Evolutionary conservation across 2,797 vertebrate genomes (phyloP), one percentile per base, ranked within the genome.

Genomic region (Cygnus olor): DNA sequence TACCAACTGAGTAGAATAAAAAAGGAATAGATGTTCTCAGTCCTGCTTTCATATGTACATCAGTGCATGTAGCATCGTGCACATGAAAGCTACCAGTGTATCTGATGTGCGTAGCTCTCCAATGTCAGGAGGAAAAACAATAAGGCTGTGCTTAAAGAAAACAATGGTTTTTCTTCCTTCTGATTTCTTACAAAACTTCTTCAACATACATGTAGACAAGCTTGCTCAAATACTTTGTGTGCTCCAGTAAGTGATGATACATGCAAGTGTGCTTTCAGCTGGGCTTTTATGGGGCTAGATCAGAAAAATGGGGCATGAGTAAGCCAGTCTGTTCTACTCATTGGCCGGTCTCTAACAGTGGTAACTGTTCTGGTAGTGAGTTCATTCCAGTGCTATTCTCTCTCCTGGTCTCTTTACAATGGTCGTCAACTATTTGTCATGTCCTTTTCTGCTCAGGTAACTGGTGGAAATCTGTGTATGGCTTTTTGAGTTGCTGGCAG

Each of bases 41-140:
- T 76, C 14, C 28, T 45, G 8, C 4, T 85, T 40, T 79, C 27
- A 6, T 73, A 3, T 2, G 17, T 51, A 22, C 11, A 1, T 36
- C 1, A 6, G 1, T 44, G 32, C 40, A 3, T 25, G 54, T 68
- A 65, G 38, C 16, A 11, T 61, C 3, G 1, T 11, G 9, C 2
- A 1, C 4, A 0, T 45, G 56, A 56, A 22, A 38, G 13, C 42
- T 70, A 18, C 38, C 30, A 14, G 11, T 40, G 28, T 84, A 8
- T 36, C 25, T 87, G 21, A 36, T 80, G 34, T 14, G 2, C 6
- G 9, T 36, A 36, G 42, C 5, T 28, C 25, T 86, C 45, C 51
- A 81, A 6, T 13, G 10, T 2, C 15, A 30, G 42, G 8, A 58
- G 32, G 15, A 65, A 63, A 28, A 80, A n/a, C 17, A 72, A 6